Conservation (phyloP, 2,113 vertebrate genomes). For the Entelurus aequoreus region DNA sequence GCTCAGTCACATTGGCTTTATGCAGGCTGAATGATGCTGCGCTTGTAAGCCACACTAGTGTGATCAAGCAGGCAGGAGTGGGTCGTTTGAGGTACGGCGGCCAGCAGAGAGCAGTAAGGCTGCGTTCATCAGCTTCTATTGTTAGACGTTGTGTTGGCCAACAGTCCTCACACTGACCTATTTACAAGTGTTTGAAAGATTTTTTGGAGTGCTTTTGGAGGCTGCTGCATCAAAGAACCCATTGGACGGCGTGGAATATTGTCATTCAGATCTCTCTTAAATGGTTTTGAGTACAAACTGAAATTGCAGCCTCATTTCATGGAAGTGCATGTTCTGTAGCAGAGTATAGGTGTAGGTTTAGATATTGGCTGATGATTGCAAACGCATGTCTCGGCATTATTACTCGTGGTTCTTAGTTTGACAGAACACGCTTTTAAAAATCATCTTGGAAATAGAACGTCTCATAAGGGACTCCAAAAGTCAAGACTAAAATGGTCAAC, state of each 20-base stretch:
- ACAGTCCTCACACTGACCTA: slow-evolving; percentile 26
- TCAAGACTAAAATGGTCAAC: too few relatives aligned
- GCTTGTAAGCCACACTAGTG: slow-evolving; percentile 36
- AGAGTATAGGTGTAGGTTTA: slow-evolving; percentile 1
- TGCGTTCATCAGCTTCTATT: slow-evolving; percentile 22
- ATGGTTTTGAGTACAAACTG: slow-evolving; percentile 14
- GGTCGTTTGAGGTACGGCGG: slow-evolving; percentile 30
- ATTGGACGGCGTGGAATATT: slow-evolving; percentile 2
- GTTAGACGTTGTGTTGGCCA: slow-evolving; percentile 25
- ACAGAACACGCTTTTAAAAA: too few relatives aligned
- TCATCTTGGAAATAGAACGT: too few relatives aligned
- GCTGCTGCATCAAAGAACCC: slow-evolving; percentile 3
- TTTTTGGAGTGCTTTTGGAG: not conserved
- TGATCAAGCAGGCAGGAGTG: slow-evolving; percentile 17
- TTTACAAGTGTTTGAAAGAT: slow-evolving; percentile 28
- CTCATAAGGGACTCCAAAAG: too few relatives aligned
- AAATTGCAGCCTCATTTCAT: slow-evolving; percentile 15
- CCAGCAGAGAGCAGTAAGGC: slow-evolving; percentile 47
- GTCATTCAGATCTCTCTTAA: slow-evolving; percentile 1
- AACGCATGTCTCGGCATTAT: too few relatives aligned
- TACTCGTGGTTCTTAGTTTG: too few relatives aligned
- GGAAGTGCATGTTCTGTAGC: not conserved
- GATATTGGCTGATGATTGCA: too few relatives aligned
- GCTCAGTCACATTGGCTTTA: slow-evolving; percentile 56
- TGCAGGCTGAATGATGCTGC: slow-evolving; percentile 45